These are phyloP conservation scores for Helobdella robusta DNA, from an alignment of 2,888 invertebrate species.

Conservation along the genomic window DNA sequence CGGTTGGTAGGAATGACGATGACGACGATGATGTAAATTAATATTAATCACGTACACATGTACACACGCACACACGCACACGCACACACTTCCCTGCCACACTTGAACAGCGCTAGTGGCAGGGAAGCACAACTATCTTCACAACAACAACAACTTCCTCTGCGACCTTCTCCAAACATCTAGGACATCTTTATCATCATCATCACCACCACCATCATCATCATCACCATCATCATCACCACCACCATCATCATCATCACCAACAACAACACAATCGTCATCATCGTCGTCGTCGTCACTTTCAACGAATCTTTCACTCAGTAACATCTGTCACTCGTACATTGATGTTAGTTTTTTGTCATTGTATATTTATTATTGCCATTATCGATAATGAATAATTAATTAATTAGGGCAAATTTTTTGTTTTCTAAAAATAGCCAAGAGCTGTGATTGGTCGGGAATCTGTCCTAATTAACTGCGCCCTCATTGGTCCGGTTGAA, in stretches of 20 bases:
- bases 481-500: background rate
- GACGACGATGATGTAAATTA: too few relatives aligned
- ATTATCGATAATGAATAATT: too few relatives aligned
- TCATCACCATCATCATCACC: constrained; percentile 22
- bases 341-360: too few relatives aligned
- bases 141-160: background rate
- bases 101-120: too few relatives aligned
- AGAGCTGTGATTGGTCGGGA: background rate
- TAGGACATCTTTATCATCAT: too few relatives aligned
- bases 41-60: background rate
- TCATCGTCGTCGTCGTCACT: background rate
- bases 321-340: too few relatives aligned
- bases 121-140: too few relatives aligned
- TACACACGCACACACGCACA: background rate
- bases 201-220: constrained; percentile 4
- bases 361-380: too few relatives aligned
- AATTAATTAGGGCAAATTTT: too few relatives aligned
- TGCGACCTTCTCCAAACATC: background rate
- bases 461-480: background rate
- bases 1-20: too few relatives aligned
- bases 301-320: background rate
- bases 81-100: too few relatives aligned
- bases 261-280: constrained; percentile 3
- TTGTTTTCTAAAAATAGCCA: too few relatives aligned
- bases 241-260: constrained; percentile 17